Conservation (phyloP, 2,888 invertebrate species). For the Cheilosia urbana region DNA sequence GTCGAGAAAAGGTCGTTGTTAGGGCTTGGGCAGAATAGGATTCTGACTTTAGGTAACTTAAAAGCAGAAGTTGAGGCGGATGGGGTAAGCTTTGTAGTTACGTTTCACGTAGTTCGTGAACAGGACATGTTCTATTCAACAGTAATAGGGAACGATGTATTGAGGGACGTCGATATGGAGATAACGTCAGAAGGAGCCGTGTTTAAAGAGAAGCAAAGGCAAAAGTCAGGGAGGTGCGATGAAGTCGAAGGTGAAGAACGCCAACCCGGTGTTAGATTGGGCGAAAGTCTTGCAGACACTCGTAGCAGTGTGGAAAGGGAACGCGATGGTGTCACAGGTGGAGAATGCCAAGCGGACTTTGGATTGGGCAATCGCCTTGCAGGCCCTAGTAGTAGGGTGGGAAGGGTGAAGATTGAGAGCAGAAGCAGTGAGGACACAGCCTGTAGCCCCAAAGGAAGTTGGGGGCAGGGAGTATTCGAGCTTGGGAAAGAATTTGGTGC, state of each 20-base stretch:
- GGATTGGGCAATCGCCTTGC: too few relatives aligned
- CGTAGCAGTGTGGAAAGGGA: neutral
- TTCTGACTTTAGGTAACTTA: constrained; percentile 54
- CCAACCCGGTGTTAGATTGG: too few relatives aligned
- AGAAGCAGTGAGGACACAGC: too few relatives aligned
- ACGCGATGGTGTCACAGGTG: too few relatives aligned
- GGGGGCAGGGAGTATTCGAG: too few relatives aligned
- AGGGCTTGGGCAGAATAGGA: constrained; percentile 55
- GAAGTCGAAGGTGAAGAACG: neutral
- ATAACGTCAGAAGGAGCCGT: constrained; percentile 44
- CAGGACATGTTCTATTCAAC: constrained; percentile 54
- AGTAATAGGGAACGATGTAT: constrained; percentile 62
- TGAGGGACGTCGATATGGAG: constrained; percentile 47
- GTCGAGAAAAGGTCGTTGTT: neutral
- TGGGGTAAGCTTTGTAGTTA: constrained; percentile 28
- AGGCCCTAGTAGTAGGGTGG: too few relatives aligned
- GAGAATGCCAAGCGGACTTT: too few relatives aligned
- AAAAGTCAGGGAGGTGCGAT: too few relatives aligned
- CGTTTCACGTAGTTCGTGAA: constrained; percentile 51
- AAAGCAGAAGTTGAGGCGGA: constrained; percentile 39
- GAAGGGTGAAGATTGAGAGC: too few relatives aligned
- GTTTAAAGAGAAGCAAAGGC: constrained; percentile 39
- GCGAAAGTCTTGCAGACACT: neutral
- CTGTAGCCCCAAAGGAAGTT: too few relatives aligned
- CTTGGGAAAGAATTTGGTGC: neutral